Evolutionary conservation across 2,888 invertebrate species (phyloP), one percentile per base, ranked within the genome.

Genomic region (Hirtodrosophila cameraria): DNA sequence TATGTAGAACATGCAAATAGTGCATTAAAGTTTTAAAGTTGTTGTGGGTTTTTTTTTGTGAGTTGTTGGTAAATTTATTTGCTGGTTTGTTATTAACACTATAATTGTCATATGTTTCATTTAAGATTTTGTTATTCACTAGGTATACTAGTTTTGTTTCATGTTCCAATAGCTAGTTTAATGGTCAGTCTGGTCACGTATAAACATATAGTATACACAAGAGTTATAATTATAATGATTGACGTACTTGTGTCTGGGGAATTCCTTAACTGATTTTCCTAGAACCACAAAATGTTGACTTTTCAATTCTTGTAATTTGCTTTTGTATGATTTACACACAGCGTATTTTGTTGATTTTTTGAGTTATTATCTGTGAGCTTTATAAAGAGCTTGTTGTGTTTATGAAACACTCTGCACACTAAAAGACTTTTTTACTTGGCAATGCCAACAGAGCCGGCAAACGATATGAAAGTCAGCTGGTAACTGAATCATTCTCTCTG

Each of bases 21-120:
- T n/a, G 48, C 35, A 42, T 52, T 46, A 52, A 54, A 61, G 59
- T 62, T 45, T 38, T 28, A 4, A 43, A 36, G 49, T 45, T 7
- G 8, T 25, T 50, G 12, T 6, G 11, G 23, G 11, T 23, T 38
- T 31, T 23, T 54, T 23, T 16, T 33, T 20, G 31, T n/a, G 2
- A 30, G 36, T 36, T 23, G 43, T 18, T 42, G 20, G 42, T 41
- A 31, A 38, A 12, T 33, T 55, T 16, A 13, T 35, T 45, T 30
- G 27, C 23, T 35, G 23, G 16, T 42, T 35, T 15, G 18, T 49
- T 50, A 63, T 75, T 79, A 75, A 23, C 73, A 79, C 86, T 78
- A 64, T 64, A 67, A 82, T 75, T 64, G 62, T 79, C 42, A 45
- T 41, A 78, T 53, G 59, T 61, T 78, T 39, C 31, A 68, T 63